Evolutionary conservation across 2,797 vertebrate genomes (phyloP).

Genomic region (Eutrigla gurnardus): DNA sequence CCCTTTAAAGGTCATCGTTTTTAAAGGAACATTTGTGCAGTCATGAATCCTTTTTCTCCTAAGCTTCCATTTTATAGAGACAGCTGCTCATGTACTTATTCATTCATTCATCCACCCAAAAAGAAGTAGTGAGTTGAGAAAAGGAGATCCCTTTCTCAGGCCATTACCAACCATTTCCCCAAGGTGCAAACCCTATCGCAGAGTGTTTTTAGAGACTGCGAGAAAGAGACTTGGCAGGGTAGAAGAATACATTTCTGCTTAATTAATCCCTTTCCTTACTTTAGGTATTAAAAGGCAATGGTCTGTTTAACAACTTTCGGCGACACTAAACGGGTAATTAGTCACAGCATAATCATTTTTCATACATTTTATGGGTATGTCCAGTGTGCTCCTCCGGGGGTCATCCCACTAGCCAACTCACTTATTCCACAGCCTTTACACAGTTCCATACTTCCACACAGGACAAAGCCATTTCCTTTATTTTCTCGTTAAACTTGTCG

Average conservation of each 20-base stretch:
- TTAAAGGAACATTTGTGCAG: constrained; percentile 44
- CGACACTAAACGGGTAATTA: constrained; percentile 88
- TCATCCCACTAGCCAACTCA: constrained; percentile 64
- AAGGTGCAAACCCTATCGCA: constrained; percentile 74
- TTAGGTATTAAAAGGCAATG: constrained; percentile 88
- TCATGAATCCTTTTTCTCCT: constrained; percentile 51
- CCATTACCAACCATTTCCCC: constrained; percentile 77
- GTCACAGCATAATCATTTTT: constrained; percentile 87
- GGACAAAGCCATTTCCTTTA: constrained; percentile 59
- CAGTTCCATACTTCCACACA: constrained; percentile 37
- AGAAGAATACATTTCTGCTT: constrained; percentile 87
- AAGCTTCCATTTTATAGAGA: constrained; percentile 51
- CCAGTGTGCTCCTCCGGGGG: constrained; percentile 70
- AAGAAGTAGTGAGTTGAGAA: constrained; percentile 60
- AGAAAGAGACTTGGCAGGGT: constrained; percentile 80
- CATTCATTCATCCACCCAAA: constrained; percentile 67
- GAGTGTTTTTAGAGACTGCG: constrained; percentile 76
- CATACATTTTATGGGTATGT: constrained; percentile 85
- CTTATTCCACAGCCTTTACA: constrained; percentile 56
- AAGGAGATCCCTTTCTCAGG: constrained; percentile 73
- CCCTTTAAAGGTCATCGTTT: constrained; percentile 55
- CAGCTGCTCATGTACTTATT: constrained; percentile 59
- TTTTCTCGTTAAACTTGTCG: constrained; percentile 49
- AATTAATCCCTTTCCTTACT: constrained; percentile 87
- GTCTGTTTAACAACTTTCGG: constrained; percentile 88